Evolutionary conservation across 2,113 vertebrate species (phyloP).

Genomic region (Tragelaphus scriptus): DNA sequence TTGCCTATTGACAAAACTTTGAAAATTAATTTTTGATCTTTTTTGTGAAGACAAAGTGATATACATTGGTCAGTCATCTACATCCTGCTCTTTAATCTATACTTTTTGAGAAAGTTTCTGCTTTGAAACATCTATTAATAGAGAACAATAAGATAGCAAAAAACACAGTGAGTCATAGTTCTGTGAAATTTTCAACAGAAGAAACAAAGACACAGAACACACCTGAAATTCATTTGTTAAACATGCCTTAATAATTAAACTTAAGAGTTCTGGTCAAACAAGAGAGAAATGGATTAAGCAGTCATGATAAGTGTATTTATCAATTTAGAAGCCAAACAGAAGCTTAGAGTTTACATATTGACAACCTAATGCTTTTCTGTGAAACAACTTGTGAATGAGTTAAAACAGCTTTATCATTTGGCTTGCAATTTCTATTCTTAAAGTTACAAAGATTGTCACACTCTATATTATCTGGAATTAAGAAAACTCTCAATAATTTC

Average conservation of each 20-base stretch:
- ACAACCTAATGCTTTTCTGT: neutral
- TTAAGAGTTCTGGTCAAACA: neutral
- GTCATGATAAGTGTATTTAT: neutral
- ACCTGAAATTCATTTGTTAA: neutral
- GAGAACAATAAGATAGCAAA: neutral
- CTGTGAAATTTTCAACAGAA: neutral
- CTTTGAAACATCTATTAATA: constrained; percentile 3
- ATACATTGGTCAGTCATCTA: neutral
- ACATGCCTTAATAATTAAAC: neutral
- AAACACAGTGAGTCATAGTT: neutral
- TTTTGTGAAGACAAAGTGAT: neutral
- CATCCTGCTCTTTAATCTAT: neutral
- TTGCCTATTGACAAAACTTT: neutral
- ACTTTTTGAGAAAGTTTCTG: neutral
- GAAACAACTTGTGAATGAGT: neutral
- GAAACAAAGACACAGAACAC: neutral
- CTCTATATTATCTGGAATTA: neutral
- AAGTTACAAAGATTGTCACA: neutral
- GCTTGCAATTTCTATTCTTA: neutral
- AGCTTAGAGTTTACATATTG: neutral
- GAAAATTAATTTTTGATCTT: neutral
- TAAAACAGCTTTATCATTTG: neutral
- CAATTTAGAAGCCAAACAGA: neutral
- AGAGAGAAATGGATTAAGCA: neutral
- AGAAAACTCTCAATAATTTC: neutral